Conservation (phyloP, 2,113 vertebrate genomes). For the Stegostoma tigrinum region DNA sequence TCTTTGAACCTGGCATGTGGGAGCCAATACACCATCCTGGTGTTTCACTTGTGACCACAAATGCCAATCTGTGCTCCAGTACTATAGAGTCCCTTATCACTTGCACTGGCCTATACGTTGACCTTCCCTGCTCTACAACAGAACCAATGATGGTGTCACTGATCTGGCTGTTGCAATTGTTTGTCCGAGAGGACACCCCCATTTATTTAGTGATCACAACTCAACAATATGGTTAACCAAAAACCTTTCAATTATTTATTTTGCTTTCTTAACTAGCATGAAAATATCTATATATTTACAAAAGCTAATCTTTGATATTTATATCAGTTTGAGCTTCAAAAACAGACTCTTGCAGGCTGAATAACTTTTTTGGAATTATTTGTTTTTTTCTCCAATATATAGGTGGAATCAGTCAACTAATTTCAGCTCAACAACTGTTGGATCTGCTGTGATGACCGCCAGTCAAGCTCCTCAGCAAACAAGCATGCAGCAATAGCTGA, state of each 20-base stretch:
- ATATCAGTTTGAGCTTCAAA: neutral
- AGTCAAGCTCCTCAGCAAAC: conserved; percentile 63
- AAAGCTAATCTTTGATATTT: neutral
- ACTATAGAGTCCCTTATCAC: too few species aligned
- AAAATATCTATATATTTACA: neutral
- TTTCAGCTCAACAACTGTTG: conserved; percentile 59
- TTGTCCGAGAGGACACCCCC: too few species aligned
- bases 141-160: too few species aligned
- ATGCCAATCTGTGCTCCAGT: too few species aligned
- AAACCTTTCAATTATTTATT: neutral
- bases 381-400: conserved; percentile 32
- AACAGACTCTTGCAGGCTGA: neutral
- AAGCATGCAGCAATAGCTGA: conserved; percentile 87
- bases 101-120: too few species aligned
- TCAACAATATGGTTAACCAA: neutral
- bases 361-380: neutral
- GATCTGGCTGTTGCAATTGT: too few species aligned
- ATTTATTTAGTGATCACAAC: neutral
- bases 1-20: too few species aligned
- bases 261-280: too few species aligned
- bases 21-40: too few species aligned
- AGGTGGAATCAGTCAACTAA: conserved; percentile 66
- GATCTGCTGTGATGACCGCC: conserved; percentile 63
- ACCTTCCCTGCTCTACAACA: too few species aligned
- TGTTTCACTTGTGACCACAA: too few species aligned